Evolutionary conservation across 2,797 vertebrate species (phyloP), one percentile per base, ranked within the genome.

Genomic region (Parauchenoglanis ngamensis): DNA sequence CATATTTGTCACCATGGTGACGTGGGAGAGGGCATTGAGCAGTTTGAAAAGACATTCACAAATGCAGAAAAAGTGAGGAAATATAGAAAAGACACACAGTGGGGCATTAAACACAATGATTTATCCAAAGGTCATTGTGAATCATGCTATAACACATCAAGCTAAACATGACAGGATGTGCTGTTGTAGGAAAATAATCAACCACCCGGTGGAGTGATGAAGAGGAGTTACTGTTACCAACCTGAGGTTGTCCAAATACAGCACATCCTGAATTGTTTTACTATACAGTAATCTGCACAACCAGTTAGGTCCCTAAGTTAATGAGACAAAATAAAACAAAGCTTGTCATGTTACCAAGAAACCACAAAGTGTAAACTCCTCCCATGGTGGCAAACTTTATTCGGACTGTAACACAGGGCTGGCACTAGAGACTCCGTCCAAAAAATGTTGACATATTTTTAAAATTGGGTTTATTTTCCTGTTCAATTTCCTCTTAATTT

Each of bases 1-100:
- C 77, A 79, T 79, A 79, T 79, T 17, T 0, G 54, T 79, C 54
- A 23, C 77, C 77, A 59, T 79, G 77, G 77, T 40, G 77, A 79
- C 10, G 10, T 35, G 77, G 25, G 31, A 40, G 56, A 25, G 76
- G 28, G 54, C 77, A 79, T 79, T 7, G 56, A 79, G 56, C 31
- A 19, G 28, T 23, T 13, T 23, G 54, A 40, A 57, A 79, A 79
- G 28, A 11, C 17, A 31, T 78, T 78, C 17, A 77, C 49, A 19
- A 54, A 54, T 17, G 7, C 15, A 19, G 46, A 76, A 52, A 52
- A 28, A 7, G 28, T 59, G 56, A 23, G 31, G 21, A 79, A 59
- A 59, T 59, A 79, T 59, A 78, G 76, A 35, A 77, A 35, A 77
- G 75, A 35, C 28, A 35, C 76, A 19, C 52, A 78, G 76, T 56